phyloP scores from a whole-genome alignment of 2,888 invertebrate genomes.

The Caenorhabditis uteleia region DNA sequence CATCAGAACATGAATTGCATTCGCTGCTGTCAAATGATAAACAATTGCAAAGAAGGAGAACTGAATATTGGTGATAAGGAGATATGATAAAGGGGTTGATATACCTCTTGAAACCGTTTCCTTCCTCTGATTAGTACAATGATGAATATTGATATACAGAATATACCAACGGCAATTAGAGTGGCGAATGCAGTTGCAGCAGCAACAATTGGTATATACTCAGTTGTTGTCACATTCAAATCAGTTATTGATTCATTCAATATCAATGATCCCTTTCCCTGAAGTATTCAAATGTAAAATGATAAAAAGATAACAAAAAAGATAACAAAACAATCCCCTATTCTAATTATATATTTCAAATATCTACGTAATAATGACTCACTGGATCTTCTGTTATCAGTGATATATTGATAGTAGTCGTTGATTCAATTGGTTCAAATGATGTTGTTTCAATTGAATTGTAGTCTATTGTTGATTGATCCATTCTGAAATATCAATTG shows the following conservation, averaged over 20 bases:
- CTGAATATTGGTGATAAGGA: conserved; percentile 14
- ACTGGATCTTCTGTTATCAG: conserved; percentile 28
- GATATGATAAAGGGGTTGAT: not conserved
- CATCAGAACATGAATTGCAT: conserved; percentile 35
- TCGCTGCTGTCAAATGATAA: conserved; percentile 23
- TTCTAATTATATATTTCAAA: no score
- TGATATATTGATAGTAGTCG: conserved; percentile 9
- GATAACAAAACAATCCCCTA: no score
- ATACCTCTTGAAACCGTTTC: conserved; percentile 37
- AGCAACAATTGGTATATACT: conserved; percentile 42
- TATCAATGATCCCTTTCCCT: conserved; percentile 34
- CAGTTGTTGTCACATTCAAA: conserved; percentile 37
- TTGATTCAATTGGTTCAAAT: conserved; percentile 1
- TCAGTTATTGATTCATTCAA: conserved; percentile 40
- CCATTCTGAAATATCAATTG: not conserved
- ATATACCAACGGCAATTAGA: conserved; percentile 27
- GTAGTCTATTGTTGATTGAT: no score
- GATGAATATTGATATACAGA: conserved; percentile 31
- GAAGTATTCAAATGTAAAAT: not conserved
- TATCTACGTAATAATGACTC: no score
- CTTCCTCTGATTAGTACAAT: conserved; percentile 36
- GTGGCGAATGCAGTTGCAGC: conserved; percentile 30
- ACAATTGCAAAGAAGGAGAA: conserved; percentile 17
- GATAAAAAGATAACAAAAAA: conserved; percentile 3
- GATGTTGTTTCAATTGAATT: no score